phyloP scores from a whole-genome alignment of 2,113 vertebrate genomes.

The Setophaga coronata region DNA sequence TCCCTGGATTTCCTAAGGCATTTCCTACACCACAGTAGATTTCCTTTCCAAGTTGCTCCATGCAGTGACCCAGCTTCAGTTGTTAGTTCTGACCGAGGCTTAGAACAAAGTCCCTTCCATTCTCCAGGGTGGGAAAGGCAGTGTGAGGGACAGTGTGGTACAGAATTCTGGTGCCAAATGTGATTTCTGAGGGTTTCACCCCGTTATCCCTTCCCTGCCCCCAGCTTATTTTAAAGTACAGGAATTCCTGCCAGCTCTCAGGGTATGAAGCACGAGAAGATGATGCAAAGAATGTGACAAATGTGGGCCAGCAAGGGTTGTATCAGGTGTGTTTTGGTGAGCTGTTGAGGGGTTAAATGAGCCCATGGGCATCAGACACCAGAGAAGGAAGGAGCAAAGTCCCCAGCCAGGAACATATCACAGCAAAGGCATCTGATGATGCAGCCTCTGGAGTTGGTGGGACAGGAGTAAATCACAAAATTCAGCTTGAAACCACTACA shows the following conservation, averaged over 20 bases:
- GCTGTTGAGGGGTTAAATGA: neutral
- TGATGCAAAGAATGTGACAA: neutral
- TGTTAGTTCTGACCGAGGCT: neutral
- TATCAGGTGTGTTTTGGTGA: neutral
- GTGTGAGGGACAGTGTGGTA: neutral
- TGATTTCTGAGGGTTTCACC: neutral
- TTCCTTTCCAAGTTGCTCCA: neutral
- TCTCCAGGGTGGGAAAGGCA: neutral
- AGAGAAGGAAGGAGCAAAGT: neutral
- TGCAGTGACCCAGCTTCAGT: neutral
- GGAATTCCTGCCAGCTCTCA: neutral
- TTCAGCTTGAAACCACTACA: neutral
- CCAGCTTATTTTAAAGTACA: neutral
- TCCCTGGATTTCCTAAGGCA: neutral
- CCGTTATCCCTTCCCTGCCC: neutral
- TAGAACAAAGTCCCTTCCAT: neutral
- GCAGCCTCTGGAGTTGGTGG: neutral
- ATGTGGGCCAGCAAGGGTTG: neutral
- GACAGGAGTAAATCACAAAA: neutral
- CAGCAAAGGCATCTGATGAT: conserved; percentile 8
- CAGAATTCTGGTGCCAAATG: neutral
- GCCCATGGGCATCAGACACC: neutral
- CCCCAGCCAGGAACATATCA: neutral
- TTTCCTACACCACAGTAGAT: neutral
- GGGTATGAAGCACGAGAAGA: neutral